These are phyloP conservation scores for Brenthis daphne DNA, from an alignment of 2,888 invertebrate genomes.

Conservation along the genomic window DNA sequence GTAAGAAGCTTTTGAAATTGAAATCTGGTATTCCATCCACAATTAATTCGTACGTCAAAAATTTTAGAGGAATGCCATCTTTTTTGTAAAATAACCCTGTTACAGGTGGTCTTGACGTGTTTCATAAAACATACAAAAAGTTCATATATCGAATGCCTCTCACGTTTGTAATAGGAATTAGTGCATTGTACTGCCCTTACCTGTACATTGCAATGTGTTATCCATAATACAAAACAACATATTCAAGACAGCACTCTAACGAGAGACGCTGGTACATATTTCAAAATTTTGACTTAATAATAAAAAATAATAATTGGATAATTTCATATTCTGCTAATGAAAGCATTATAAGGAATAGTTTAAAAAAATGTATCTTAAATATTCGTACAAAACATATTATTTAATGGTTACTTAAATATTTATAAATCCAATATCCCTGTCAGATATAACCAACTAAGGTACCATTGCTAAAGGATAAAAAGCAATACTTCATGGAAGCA, in stretches of 20 bases:
- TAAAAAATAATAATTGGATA: neutral
- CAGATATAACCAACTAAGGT: slow-evolving; percentile 12
- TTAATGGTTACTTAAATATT: neutral
- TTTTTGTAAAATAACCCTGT: slow-evolving; percentile 20
- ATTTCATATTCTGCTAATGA: neutral
- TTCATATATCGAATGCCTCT: slow-evolving; percentile 6
- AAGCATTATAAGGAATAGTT: neutral
- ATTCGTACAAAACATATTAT: neutral
- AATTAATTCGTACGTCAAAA: slow-evolving; percentile 38
- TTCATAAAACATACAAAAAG: slow-evolving; percentile 17
- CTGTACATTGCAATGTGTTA: slow-evolving; percentile 3
- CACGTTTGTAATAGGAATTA: slow-evolving; percentile 23
- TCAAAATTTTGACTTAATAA: neutral
- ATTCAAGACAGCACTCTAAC: neutral
- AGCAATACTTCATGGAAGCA: slow-evolving; percentile 9
- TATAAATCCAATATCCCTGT: slow-evolving; percentile 8
- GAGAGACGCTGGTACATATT: neutral
- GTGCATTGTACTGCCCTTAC: slow-evolving; percentile 9
- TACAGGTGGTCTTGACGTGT: slow-evolving; percentile 23
- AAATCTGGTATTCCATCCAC: slow-evolving; percentile 41
- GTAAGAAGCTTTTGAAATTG: slow-evolving; percentile 51
- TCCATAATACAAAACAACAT: neutral
- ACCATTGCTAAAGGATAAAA: slow-evolving; percentile 19
- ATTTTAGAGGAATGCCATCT: slow-evolving; percentile 38
- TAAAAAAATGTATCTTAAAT: neutral